Conservation (phyloP, 2,888 invertebrate genomes). For the Drosophila lacicola region DNA sequence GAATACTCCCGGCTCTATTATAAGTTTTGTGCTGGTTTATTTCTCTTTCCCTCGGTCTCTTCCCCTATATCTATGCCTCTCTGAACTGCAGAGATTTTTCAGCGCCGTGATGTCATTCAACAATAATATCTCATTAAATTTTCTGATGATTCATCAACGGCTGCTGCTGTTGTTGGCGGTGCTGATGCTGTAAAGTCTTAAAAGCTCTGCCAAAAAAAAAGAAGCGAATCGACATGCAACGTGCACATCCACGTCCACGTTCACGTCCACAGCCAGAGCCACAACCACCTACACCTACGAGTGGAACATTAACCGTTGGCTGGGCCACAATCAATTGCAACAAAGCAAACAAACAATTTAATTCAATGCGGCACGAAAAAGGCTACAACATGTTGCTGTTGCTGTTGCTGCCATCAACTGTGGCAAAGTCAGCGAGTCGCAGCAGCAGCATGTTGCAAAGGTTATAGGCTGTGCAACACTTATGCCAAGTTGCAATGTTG, state of each 20-base stretch:
- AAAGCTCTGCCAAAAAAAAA: conserved; percentile 38
- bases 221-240: conserved; percentile 37
- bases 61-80: background rate
- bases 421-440: conserved; percentile 28
- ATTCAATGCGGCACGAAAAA: conserved; percentile 81
- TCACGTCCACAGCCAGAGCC: conserved; percentile 22
- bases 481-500: conserved; percentile 83
- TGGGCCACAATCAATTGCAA: conserved; percentile 80
- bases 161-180: conserved; percentile 30
- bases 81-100: conserved; percentile 1
- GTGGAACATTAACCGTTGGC: conserved; percentile 65
- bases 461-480: conserved; percentile 83
- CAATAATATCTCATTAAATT: conserved; percentile 70
- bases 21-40: background rate
- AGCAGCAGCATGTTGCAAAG: conserved; percentile 76
- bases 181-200: conserved; percentile 32
- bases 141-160: conserved; percentile 72
- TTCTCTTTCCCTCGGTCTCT: background rate
- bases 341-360: conserved; percentile 84
- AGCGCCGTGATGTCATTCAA: conserved; percentile 68
- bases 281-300: conserved; percentile 67
- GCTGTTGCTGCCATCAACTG: conserved; percentile 32
- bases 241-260: conserved; percentile 37
- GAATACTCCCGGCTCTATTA: background rate
- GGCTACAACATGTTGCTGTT: conserved; percentile 66